Evolutionary conservation across 2,113 vertebrate genomes (phyloP).

Genomic region (Spheniscus mendiculus): DNA sequence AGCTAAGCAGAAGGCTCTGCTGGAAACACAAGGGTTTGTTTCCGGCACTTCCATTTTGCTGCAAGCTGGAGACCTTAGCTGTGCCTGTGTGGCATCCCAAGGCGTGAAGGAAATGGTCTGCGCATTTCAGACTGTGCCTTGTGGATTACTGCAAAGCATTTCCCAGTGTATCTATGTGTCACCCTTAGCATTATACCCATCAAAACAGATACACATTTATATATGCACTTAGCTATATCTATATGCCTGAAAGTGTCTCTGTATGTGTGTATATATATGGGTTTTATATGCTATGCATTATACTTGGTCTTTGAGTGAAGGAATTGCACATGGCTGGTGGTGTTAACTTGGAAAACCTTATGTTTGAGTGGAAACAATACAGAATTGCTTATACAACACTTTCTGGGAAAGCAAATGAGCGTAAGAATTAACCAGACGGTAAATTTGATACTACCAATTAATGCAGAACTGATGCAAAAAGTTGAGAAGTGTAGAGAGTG

Average conservation of each 20-base stretch:
- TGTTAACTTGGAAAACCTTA: background rate
- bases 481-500: background rate
- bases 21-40: background rate
- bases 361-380: background rate
- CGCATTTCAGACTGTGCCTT: background rate
- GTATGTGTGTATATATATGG: fast-evolving
- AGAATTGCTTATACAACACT: background rate
- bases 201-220: fast-evolving
- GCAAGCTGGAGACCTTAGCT: background rate
- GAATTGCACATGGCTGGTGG: background rate
- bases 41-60: background rate
- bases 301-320: background rate
- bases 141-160: background rate
- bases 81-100: background rate
- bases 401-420: background rate
- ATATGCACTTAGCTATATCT: background rate
- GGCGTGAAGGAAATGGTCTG: background rate
- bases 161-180: background rate
- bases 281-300: background rate
- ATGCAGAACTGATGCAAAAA: background rate
- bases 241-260: background rate
- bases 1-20: background rate
- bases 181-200: background rate
- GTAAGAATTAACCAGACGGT: background rate
- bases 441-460: background rate